These are phyloP conservation scores for Sisor rabdophorus DNA, from an alignment of 2,113 vertebrate species.

Conservation along the genomic window DNA sequence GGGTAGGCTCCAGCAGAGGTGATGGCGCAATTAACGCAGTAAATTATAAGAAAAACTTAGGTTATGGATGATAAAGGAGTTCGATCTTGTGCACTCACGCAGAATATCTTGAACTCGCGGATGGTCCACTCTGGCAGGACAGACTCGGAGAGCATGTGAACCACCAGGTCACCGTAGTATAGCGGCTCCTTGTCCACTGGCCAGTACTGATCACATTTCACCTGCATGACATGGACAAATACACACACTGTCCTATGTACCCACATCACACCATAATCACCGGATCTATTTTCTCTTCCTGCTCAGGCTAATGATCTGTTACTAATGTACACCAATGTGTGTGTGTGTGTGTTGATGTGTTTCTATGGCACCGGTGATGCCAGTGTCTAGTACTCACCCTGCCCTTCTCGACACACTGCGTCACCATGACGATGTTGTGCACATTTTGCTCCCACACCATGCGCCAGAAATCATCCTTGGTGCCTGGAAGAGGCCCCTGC, in stretches of 20 bases:
- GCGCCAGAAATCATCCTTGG: slow-evolving; percentile 97
- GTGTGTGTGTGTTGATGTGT: neutral
- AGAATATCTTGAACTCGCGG: slow-evolving; percentile 91
- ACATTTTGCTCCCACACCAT: slow-evolving; percentile 97
- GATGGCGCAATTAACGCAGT: too few relatives aligned
- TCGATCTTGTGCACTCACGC: slow-evolving; percentile 74
- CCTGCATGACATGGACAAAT: slow-evolving; percentile 62
- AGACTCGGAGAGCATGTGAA: slow-evolving; percentile 91
- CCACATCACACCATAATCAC: neutral
- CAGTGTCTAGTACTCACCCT: slow-evolving; percentile 72
- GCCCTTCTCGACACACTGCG: slow-evolving; percentile 93
- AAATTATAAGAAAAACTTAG: too few relatives aligned
- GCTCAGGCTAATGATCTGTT: slow-evolving; percentile 12
- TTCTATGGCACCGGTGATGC: slow-evolving; percentile 23
- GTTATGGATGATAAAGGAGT: too few relatives aligned
- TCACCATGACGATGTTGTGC: slow-evolving; percentile 95
- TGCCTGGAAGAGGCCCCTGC: slow-evolving; percentile 92
- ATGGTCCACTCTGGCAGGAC: slow-evolving; percentile 96
- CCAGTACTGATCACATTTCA: slow-evolving; percentile 98
- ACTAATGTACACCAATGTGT: neutral
- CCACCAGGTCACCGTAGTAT: slow-evolving; percentile 90
- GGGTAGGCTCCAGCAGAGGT: too few relatives aligned
- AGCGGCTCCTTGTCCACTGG: slow-evolving; percentile 86
- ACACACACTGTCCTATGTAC: neutral
- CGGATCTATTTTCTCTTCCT: neutral